A percentile compares a stretch with the other conserved stretches of the same genome.
phyloP scores from a whole-genome alignment of 2,113 vertebrate species.

The Ariopsis seemanni region DNA sequence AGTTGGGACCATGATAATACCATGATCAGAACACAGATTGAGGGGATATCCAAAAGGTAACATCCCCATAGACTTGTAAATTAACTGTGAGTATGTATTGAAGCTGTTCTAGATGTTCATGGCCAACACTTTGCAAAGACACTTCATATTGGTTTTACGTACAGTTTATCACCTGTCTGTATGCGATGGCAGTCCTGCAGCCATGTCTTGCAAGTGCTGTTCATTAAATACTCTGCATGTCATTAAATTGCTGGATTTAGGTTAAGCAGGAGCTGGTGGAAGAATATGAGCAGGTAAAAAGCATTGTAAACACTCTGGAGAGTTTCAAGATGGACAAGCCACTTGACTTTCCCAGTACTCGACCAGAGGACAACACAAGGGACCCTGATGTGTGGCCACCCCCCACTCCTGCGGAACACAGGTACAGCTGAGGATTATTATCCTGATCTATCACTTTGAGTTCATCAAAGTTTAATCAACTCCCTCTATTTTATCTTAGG shows the following conservation, averaged over 20 bases:
- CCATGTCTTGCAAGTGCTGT: background rate
- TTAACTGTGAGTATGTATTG: background rate
- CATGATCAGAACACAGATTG: background rate
- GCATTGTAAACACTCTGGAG: conserved; percentile 87
- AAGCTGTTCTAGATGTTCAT: background rate
- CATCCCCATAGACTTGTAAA: background rate
- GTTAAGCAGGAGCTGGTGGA: conserved; percentile 87
- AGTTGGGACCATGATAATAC: background rate
- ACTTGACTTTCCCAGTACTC: conserved; percentile 79
- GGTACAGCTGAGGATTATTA: conserved; percentile 66
- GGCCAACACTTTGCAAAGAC: background rate
- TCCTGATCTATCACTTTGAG: background rate
- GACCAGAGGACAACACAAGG: conserved; percentile 77
- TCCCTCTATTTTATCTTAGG: background rate
- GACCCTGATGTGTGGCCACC: conserved; percentile 93
- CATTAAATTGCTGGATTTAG: conserved; percentile 65
- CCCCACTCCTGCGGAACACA: conserved; percentile 94
- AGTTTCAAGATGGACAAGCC: conserved; percentile 90
- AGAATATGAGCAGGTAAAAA: conserved; percentile 94
- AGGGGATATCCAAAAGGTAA: background rate
- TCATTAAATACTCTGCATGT: background rate
- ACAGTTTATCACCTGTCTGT: background rate
- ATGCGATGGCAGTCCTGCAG: no score
- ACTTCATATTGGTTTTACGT: background rate
- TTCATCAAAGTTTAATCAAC: background rate